Percentiles rank a stretch among this genome's conserved stretches.
Evolutionary conservation across 2,797 vertebrate genomes (phyloP).

Genomic region (Natrix natrix): DNA sequence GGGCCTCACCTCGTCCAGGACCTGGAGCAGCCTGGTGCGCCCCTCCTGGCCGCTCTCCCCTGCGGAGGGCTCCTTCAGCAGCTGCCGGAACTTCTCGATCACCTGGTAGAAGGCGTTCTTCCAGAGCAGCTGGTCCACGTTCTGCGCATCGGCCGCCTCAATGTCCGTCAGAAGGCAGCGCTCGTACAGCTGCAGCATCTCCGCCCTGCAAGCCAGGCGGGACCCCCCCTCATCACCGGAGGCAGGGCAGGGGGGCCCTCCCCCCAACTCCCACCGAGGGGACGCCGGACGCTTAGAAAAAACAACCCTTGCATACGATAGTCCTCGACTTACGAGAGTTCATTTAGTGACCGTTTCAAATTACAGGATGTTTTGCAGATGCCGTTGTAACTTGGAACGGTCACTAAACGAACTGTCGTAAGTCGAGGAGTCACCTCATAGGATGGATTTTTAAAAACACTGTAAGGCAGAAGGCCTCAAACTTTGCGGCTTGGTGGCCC

Average conservation of each 20-base stretch:
- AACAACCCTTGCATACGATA: fast-evolving
- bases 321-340: background rate
- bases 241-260: too few relatives aligned
- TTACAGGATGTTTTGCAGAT: background rate
- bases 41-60: conserved; percentile 80
- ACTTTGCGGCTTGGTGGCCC: too few relatives aligned
- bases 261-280: background rate
- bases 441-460: background rate
- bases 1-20: conserved; percentile 87
- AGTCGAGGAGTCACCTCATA: too few relatives aligned
- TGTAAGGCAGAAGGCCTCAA: too few relatives aligned
- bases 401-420: too few relatives aligned
- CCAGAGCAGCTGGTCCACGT: conserved; percentile 95
- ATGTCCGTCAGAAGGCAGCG: conserved; percentile 91
- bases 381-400: too few relatives aligned
- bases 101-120: conserved; percentile 98
- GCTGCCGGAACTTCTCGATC: conserved; percentile 94
- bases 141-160: conserved; percentile 91
- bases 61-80: conserved; percentile 85
- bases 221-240: too few relatives aligned
- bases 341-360: background rate
- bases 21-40: conserved; percentile 85
- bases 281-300: too few relatives aligned
- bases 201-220: conserved; percentile 72
- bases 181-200: conserved; percentile 90